Evolutionary conservation across 2,113 vertebrate genomes (phyloP).

Genomic region (Myrmecophaga tridactyla): DNA sequence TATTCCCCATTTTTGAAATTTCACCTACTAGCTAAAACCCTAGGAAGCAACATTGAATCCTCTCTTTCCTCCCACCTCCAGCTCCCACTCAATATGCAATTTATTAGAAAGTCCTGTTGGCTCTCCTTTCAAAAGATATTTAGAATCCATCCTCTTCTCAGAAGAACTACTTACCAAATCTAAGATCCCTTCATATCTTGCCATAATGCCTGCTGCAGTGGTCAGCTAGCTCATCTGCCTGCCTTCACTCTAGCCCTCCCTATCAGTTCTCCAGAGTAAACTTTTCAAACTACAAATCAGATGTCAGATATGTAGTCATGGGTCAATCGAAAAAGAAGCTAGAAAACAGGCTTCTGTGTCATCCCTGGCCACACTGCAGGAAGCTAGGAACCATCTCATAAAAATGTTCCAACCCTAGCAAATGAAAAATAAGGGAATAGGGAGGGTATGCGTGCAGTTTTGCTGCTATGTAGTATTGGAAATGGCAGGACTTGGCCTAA

Average conservation of each 20-base stretch:
- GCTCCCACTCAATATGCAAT: background rate
- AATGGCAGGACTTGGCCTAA: conserved; percentile 21
- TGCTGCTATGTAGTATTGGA: conserved; percentile 38
- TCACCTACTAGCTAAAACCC: background rate
- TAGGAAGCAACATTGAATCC: background rate
- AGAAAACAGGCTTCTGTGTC: background rate
- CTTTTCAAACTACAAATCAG: conserved; percentile 1
- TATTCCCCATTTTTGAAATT: conserved; percentile 2
- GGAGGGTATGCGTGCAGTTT: background rate
- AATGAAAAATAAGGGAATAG: background rate
- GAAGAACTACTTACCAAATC: background rate
- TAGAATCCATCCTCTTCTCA: background rate
- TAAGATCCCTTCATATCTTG: background rate
- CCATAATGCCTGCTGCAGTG: background rate
- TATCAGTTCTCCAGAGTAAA: background rate
- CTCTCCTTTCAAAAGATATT: background rate
- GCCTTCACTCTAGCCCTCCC: background rate
- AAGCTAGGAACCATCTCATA: background rate
- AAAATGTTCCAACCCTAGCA: background rate
- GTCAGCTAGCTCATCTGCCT: background rate
- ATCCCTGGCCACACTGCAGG: background rate
- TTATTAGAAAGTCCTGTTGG: background rate
- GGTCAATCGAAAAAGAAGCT: background rate
- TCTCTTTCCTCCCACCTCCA: background rate
- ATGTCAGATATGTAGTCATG: background rate